phyloP scores from a whole-genome alignment of 2,888 invertebrate genomes.

The Neoitamus cyanurus region DNA sequence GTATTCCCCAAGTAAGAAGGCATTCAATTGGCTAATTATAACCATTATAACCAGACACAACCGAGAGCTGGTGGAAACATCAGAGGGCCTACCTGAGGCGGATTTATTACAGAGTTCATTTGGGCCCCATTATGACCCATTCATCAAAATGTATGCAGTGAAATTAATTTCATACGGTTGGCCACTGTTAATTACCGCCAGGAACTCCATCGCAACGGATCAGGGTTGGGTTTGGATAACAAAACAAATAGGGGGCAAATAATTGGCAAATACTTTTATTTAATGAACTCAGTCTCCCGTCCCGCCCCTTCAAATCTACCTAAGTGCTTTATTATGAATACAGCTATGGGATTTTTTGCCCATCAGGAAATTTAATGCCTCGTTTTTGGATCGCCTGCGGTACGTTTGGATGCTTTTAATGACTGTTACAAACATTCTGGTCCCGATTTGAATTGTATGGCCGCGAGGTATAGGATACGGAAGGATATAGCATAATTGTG shows the following conservation, averaged over 20 bases:
- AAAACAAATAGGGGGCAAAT: not conserved
- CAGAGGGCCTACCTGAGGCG: not conserved
- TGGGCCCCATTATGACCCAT: not conserved
- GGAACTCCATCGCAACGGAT: not conserved
- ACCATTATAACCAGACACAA: not conserved
- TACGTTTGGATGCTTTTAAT: not conserved
- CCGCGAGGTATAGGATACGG: not conserved
- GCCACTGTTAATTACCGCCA: not conserved
- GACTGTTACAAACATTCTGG: not conserved
- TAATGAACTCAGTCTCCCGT: not conserved
- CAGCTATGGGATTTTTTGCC: not conserved
- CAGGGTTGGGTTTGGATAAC: not conserved
- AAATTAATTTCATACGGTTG: not conserved
- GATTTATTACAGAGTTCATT: slow-evolving; percentile 1
- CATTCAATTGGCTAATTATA: not conserved
- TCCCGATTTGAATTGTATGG: not conserved
- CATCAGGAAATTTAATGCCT: not conserved
- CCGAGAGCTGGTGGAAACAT: not conserved
- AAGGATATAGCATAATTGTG: not conserved
- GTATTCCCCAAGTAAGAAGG: not conserved
- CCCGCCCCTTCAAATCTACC: not conserved
- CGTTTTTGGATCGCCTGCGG: not conserved
- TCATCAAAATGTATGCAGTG: not conserved
- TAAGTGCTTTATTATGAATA: not conserved
- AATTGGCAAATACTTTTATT: not conserved